Base-by-base conservation (phyloP, 2,113 vertebrate genomes). In the Cinclus cinclus region DNA sequence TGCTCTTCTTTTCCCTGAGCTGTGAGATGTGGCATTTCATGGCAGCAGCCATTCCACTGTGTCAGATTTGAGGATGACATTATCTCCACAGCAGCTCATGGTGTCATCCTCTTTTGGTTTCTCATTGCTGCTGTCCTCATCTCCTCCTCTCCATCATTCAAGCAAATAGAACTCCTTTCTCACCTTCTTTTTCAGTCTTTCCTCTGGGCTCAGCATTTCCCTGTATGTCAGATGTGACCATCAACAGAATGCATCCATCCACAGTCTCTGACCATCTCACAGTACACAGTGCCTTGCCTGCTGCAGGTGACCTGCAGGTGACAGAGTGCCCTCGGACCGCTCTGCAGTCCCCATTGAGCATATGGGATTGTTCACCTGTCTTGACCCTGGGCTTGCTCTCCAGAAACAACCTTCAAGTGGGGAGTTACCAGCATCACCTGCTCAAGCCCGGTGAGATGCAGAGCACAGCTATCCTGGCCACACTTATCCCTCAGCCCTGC, bases 341-440 rank as follows among this genome's bases (percentile, higher is more conserved):
- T 35, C 18, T 0, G 0, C 44, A 39, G 41, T 11, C 23, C 47
- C 37, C 2, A 1, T 2, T 3, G 10, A 90, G 22, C 19, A 31
- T 1, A 0, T 47, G 35, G 50, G 20, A 30, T 65, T 24, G 9
- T n/a, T 71, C 2, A 0, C 23, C 25, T 33, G 7, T 44, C 49
- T 39, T 41, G 5, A 25, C 28, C 24, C 35, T 11, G 20, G 46
- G 17, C 13, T 62, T 89, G 39, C 53, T 84, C 35, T 81, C 65
- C 73, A 56, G 68, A 64, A 87, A 35, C 30, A 49, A 11, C 39
- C 39, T 67, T 80, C 37, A 47, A 14, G 23, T 44, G 33, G 6
- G 37, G 21, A 39, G 12, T 30, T 78, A 44, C 13, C 31, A 49
- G 30, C 11, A 22, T 3, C 5, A 9, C n/a, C 14, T 62, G 47